These are phyloP conservation scores for Umimayanthus kanabou DNA, from an alignment of 92 coral and sea anemone genomes.

Conservation along the genomic window DNA sequence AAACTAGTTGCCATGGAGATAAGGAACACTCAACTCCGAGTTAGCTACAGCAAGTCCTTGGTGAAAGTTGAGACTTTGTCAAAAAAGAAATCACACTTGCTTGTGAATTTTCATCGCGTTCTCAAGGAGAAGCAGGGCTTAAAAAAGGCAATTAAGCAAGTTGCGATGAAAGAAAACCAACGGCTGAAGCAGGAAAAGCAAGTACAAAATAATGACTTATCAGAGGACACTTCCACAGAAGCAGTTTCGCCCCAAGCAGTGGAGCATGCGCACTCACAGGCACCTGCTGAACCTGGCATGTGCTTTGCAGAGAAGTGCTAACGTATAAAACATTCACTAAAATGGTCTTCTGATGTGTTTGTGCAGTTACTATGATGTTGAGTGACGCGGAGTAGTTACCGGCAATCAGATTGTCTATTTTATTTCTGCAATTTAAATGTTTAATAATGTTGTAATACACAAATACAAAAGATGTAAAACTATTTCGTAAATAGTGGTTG, in stretches of 20 bases:
- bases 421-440: not conserved
- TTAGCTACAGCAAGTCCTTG: slow-evolving; percentile 35
- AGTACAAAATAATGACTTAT: not conserved
- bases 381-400: too few species aligned
- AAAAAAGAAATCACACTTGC: slow-evolving; percentile 39
- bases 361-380: too few species aligned
- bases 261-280: not conserved
- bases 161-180: not conserved
- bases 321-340: too few species aligned
- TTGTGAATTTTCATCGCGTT: slow-evolving; percentile 33
- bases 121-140: slow-evolving; percentile 29
- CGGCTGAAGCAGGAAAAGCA: not conserved
- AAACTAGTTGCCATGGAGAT: slow-evolving; percentile 20
- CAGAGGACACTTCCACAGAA: not conserved
- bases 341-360: too few species aligned
- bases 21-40: slow-evolving; percentile 26
- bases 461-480: not conserved
- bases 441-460: not conserved
- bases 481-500: too few species aligned
- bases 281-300: not conserved
- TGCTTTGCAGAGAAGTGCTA: slow-evolving; percentile 30
- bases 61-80: slow-evolving; percentile 21
- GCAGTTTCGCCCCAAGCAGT: not conserved
- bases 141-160: slow-evolving; percentile 11
- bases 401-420: too few species aligned